Percentiles rank a stretch among this genome's conserved stretches.
These are phyloP conservation scores for Drosophila lacteicornis DNA, from an alignment of 1,140 invertebrate species.

Conservation along the genomic window DNA sequence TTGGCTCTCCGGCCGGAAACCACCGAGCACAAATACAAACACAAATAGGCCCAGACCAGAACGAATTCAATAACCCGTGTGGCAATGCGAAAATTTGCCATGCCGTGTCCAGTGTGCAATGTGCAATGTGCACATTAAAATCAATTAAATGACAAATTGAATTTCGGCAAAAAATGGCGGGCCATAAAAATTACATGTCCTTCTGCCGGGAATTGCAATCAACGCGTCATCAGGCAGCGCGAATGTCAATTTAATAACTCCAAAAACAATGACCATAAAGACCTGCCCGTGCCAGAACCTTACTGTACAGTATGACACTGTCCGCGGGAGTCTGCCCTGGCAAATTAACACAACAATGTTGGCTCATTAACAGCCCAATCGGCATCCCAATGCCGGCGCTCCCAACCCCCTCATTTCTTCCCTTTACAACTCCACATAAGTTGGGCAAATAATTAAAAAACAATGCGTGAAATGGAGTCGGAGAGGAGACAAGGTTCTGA, in stretches of 20 bases:
- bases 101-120: conserved; percentile 49
- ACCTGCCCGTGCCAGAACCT: not conserved
- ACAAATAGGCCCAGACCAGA: conserved; percentile 39
- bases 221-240: conserved; percentile 70
- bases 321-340: conserved; percentile 34
- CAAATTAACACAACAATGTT: conserved; percentile 84
- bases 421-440: conserved; percentile 72
- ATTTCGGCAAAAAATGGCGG: conserved; percentile 77
- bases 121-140: conserved; percentile 75
- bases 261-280: conserved; percentile 38
- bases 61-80: conserved; percentile 45
- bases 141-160: conserved; percentile 83
- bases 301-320: conserved; percentile 47
- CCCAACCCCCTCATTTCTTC: conserved; percentile 14
- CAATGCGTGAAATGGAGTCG: conserved; percentile 61
- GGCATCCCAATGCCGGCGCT: not conserved
- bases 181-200: conserved; percentile 80
- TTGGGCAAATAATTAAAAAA: conserved; percentile 81
- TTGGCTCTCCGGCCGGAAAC: conserved; percentile 44
- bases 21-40: conserved; percentile 47
- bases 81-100: conserved; percentile 36
- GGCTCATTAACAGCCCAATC: conserved; percentile 73
- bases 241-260: conserved; percentile 83
- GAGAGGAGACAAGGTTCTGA: conserved; percentile 21
- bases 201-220: conserved; percentile 81